Evolutionary conservation across 2,113 vertebrate genomes (phyloP).

Genomic region (Smithornis capensis): DNA sequence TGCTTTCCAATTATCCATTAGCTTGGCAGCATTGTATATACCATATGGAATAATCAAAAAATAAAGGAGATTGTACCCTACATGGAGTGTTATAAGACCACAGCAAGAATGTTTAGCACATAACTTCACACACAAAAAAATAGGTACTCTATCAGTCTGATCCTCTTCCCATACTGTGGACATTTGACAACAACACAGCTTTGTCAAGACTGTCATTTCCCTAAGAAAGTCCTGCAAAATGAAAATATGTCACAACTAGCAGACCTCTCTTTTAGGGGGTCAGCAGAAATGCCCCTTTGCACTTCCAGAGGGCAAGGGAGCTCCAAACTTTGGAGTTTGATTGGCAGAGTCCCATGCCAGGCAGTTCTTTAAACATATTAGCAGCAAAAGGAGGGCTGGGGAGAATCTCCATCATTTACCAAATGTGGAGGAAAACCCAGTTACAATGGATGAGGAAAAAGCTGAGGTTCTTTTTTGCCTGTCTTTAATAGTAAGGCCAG

Average conservation of each 20-base stretch:
- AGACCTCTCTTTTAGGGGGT: not conserved
- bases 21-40: not conserved
- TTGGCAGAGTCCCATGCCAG: not conserved
- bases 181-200: accelerated
- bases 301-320: not conserved
- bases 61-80: not conserved
- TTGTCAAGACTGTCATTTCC: not conserved
- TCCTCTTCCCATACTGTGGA: not conserved
- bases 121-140: not conserved
- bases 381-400: not conserved
- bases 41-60: not conserved
- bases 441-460: not conserved
- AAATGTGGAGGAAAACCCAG: not conserved
- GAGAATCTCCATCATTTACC: not conserved
- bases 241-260: not conserved
- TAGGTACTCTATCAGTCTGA: not conserved
- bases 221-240: not conserved
- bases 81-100: not conserved
- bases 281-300: not conserved
- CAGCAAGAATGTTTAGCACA: not conserved
- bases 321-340: not conserved
- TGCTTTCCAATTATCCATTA: not conserved
- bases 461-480: not conserved
- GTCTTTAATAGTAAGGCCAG: not conserved
- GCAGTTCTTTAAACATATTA: not conserved